phyloP scores from a whole-genome alignment of 2,797 vertebrate species.

The Lagodon rhomboides region DNA sequence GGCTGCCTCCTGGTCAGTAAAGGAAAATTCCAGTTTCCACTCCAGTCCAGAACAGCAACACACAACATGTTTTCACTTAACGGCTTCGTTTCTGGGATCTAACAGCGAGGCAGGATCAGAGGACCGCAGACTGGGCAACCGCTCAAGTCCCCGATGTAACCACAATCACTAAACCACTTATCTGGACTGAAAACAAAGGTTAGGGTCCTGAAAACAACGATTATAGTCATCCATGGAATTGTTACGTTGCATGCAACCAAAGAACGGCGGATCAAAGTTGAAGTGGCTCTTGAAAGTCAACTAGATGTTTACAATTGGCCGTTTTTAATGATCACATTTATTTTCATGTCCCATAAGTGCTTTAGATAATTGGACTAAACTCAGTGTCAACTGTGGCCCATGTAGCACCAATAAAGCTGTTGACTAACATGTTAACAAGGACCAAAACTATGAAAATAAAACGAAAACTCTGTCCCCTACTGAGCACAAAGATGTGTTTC shows the following conservation, averaged over 20 bases:
- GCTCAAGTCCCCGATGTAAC: background rate
- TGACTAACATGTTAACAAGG: background rate
- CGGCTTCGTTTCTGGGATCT: background rate
- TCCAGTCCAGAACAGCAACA: background rate
- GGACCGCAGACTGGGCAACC: background rate
- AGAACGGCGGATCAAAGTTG: background rate
- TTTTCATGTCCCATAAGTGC: conserved; percentile 13
- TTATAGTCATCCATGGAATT: conserved; percentile 7
- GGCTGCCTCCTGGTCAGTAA: background rate
- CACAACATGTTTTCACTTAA: background rate
- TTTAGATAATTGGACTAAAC: conserved; percentile 9
- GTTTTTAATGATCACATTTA: conserved; percentile 5
- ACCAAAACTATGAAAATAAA: background rate
- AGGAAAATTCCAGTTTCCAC: background rate
- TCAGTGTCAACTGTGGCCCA: background rate
- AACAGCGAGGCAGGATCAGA: background rate
- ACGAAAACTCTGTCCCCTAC: background rate
- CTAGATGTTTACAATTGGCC: background rate
- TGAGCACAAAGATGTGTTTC: background rate
- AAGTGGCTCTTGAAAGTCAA: conserved; percentile 23
- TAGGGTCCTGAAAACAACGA: background rate
- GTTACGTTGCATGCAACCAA: background rate
- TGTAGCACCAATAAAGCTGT: background rate
- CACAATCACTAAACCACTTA: conserved; percentile 24
- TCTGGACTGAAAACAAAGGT: conserved; percentile 9